Conservation (phyloP, 2,113 vertebrate genomes). For the Mungos mungo region DNA sequence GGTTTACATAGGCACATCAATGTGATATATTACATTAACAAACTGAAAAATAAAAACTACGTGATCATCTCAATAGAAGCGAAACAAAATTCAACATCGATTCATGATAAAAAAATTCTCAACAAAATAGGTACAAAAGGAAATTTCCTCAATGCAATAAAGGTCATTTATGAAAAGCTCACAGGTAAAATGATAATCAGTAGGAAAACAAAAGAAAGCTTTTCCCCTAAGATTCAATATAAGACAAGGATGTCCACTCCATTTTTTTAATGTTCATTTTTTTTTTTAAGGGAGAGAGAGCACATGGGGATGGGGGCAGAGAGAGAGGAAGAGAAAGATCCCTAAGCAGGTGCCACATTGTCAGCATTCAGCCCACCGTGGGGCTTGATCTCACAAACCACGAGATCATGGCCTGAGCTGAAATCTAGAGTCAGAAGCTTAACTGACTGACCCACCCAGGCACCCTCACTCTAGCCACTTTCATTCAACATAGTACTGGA, state of each 20-base stretch:
- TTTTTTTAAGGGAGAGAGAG: too few species aligned
- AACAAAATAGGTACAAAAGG: background rate
- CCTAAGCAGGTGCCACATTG: too few species aligned
- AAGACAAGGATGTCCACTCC: background rate
- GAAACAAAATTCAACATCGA: background rate
- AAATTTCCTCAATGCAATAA: background rate
- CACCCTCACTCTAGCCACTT: background rate
- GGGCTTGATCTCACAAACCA: too few species aligned
- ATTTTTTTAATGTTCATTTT: too few species aligned
- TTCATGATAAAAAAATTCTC: background rate
- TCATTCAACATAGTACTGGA: background rate
- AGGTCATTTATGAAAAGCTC: background rate
- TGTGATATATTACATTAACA: background rate
- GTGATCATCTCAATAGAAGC: background rate
- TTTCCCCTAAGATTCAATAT: background rate
- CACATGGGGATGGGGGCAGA: too few species aligned
- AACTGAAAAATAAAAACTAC: background rate
- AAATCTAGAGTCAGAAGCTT: too few species aligned
- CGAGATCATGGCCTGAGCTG: too few species aligned
- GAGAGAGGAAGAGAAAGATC: too few species aligned
- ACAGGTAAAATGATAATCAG: background rate
- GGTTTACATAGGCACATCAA: background rate
- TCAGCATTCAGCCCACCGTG: too few species aligned
- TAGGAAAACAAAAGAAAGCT: background rate
- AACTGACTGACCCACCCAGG: too few species aligned